These are phyloP conservation scores for Paguma larvata DNA, from an alignment of 2,797 vertebrate species.

Conservation along the genomic window DNA sequence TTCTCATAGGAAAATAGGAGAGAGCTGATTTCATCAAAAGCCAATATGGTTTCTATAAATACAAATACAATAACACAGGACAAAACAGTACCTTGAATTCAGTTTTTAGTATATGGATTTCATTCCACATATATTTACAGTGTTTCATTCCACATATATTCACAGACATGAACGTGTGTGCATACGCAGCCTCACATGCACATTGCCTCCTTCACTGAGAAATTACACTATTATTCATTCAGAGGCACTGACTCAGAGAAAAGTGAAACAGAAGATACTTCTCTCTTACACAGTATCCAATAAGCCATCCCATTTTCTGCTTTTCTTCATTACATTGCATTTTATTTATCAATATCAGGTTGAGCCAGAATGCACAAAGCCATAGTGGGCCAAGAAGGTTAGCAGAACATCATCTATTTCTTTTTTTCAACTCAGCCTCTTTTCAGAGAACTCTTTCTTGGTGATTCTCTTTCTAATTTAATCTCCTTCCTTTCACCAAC, in stretches of 20 bases:
- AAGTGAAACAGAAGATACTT: not conserved
- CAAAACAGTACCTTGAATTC: not conserved
- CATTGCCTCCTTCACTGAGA: conserved; percentile 36
- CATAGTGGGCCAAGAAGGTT: conserved; percentile 35
- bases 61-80: not conserved
- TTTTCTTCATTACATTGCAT: conserved; percentile 32
- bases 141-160: conserved; percentile 13
- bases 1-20: conserved; percentile 19
- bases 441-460: conserved; percentile 54
- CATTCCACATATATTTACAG: not conserved
- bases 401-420: not conserved
- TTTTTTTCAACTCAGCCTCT: not conserved
- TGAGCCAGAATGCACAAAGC: not conserved
- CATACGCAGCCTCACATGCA: not conserved
- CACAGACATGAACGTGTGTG: not conserved
- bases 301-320: not conserved
- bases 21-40: conserved; percentile 6
- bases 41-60: conserved; percentile 6
- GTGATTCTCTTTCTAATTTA: conserved; percentile 56
- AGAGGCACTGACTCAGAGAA: not conserved
- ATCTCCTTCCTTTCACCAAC: conserved; percentile 41
- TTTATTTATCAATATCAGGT: conserved; percentile 47
- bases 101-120: not conserved
- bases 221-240: not conserved
- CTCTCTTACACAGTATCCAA: not conserved